Percentiles rank a stretch among this genome's conserved stretches.
phyloP scores from a whole-genome alignment of 2,797 vertebrate genomes.

The Triplophysa yarkandensis region DNA sequence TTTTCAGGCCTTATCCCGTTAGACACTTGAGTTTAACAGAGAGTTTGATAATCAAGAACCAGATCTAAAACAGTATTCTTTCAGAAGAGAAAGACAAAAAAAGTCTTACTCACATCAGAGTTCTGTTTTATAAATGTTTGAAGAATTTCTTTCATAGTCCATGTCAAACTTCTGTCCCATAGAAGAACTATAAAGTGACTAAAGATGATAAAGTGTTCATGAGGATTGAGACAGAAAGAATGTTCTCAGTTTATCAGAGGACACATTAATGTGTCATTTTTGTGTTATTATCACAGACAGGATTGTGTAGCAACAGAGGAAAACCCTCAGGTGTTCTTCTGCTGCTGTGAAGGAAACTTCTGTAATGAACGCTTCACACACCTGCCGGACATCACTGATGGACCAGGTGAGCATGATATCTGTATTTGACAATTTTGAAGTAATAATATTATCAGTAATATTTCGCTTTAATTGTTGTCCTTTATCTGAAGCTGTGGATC shows the following conservation, averaged over 20 bases:
- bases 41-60: not conserved
- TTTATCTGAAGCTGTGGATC: too few relatives aligned
- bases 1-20: too few relatives aligned
- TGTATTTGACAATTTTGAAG: too few relatives aligned
- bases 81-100: not conserved
- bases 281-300: slow-evolving; percentile 72
- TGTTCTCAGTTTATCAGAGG: not conserved
- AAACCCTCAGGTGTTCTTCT: slow-evolving; percentile 96
- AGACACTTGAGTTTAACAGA: not conserved
- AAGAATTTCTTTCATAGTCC: not conserved
- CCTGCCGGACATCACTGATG: slow-evolving; percentile 77
- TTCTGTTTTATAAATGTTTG: not conserved
- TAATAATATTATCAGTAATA: too few relatives aligned
- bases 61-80: not conserved
- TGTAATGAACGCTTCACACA: slow-evolving; percentile 93
- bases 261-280: slow-evolving; percentile 19
- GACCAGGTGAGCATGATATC: slow-evolving; percentile 80
- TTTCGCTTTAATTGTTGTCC: too few relatives aligned
- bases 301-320: slow-evolving; percentile 94
- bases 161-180: not conserved
- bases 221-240: too few relatives aligned
- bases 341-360: slow-evolving; percentile 95
- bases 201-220: too few relatives aligned
- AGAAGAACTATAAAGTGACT: not conserved
- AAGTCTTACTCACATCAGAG: not conserved